Base-by-base conservation (phyloP, 2,797 vertebrate species). In the Hypotaenidia okinawae region DNA sequence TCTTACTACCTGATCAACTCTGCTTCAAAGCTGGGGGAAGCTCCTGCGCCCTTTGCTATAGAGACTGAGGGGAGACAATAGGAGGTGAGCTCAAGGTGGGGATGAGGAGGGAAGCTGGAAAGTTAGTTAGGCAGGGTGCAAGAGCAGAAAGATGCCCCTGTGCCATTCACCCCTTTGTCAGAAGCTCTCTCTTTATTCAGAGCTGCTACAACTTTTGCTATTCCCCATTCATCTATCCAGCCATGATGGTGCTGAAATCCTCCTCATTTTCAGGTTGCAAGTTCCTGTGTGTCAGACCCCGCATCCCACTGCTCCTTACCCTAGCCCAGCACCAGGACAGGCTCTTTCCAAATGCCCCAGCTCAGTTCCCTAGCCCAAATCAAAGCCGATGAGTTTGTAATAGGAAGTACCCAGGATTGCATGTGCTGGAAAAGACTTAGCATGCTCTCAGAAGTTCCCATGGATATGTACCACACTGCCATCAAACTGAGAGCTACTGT, bases 361-460 rank as follows among this genome's bases (percentile, higher is more conserved):
- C 33, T 67, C 61, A 55, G 33, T 55, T 87, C 25, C 24, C 11
- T 17, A 32, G 11, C 28, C 32, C n/a, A 72, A n/a, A 57, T 72
- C 32, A 74, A 78, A 94, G 57, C 18, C n/a, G 45, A 63, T 47
- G 47, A 23, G 7, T 69, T 69, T 69, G 24, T 54, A 33, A 58
- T 5, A 61, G 35, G 15, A 76, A 55, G 33, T 16, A 35, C 16
- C 24, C 55, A 57, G 37, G 41, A 52, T 61, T 5, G 1, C 10
- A 4, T 37, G 41, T 49, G 16, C 55, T 80, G 27, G 23, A 52
- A 84, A 64, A 89, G 49, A 54, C 35, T 39, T 67, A 27, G 22
- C 57, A 14, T 0, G 9, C 24, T 54, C 17, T 67, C 54, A 13
- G 1, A 5, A 37, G 32, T n/a, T 63, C 33, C 58, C 1, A 1